Percentiles rank a stretch among this genome's conserved stretches.
Conservation (phyloP, 2,888 invertebrate species). For the Gymnocheta viridis region DNA sequence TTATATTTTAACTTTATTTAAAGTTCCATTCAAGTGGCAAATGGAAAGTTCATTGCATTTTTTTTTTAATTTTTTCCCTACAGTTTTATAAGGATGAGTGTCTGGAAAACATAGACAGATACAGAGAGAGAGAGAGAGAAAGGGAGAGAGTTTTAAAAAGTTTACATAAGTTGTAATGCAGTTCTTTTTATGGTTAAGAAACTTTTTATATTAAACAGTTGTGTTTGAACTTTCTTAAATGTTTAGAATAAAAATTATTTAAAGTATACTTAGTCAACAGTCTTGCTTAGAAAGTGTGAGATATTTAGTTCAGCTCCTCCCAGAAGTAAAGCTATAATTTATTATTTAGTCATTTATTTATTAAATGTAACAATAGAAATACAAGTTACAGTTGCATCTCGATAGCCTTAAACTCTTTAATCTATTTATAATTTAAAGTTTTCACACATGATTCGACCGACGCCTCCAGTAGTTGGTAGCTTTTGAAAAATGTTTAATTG, state of each 20-base stretch:
- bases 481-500: no score
- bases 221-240: not conserved
- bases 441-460: no score
- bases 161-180: constrained; percentile 5
- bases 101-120: not conserved
- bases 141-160: constrained; percentile 1
- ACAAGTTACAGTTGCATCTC: no score
- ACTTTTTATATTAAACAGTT: constrained; percentile 42
- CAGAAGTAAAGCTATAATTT: no score
- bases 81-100: not conserved
- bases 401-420: no score
- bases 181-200: not conserved
- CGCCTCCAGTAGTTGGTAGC: no score
- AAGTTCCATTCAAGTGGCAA: constrained; percentile 69
- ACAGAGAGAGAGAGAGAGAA: not conserved
- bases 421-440: no score
- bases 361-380: no score
- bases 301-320: no score
- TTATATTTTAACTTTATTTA: constrained; percentile 72
- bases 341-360: no score
- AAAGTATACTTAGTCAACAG: not conserved
- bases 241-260: not conserved
- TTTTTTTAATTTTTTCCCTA: not conserved
- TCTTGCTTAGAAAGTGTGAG: no score
- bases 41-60: constrained; percentile 65